Evolutionary conservation across 2,113 vertebrate genomes (phyloP).

Genomic region (Lathamus discolor): DNA sequence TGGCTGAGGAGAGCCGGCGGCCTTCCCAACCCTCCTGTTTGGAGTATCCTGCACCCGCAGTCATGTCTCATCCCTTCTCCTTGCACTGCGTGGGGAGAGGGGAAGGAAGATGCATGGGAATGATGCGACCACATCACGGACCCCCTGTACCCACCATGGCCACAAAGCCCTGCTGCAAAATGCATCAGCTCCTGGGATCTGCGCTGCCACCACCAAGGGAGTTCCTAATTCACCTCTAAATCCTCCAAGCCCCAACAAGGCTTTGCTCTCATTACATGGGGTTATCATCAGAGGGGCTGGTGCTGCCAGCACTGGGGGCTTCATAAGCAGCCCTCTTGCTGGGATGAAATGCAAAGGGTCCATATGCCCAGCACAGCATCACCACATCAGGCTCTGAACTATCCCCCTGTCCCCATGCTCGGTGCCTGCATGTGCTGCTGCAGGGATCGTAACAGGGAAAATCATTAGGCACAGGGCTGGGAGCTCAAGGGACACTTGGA

Average conservation of each 20-base stretch:
- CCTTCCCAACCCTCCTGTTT: background rate
- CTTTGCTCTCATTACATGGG: background rate
- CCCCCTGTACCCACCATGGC: fast-evolving
- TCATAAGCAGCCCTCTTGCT: background rate
- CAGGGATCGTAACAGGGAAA: constrained; percentile 8
- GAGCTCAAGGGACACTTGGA: constrained; percentile 12
- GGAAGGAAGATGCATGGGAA: background rate
- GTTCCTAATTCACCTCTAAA: background rate
- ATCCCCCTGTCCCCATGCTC: background rate
- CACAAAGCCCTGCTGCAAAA: background rate
- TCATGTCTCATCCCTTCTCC: background rate
- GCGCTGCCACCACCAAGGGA: background rate
- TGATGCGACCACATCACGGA: background rate
- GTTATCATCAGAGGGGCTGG: fast-evolving
- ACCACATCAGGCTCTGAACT: background rate
- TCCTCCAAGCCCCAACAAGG: background rate
- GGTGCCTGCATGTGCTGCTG: background rate
- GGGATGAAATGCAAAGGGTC: background rate
- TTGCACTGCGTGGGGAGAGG: background rate
- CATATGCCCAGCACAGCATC: background rate
- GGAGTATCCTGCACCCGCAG: background rate
- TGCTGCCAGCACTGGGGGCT: fast-evolving
- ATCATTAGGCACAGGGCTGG: background rate
- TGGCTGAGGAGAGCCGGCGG: fast-evolving
- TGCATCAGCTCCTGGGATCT: background rate